A percentile compares a stretch with the other conserved stretches of the same genome.
Evolutionary conservation across 2,113 vertebrate species (phyloP).

Genomic region (Osmerus mordax): DNA sequence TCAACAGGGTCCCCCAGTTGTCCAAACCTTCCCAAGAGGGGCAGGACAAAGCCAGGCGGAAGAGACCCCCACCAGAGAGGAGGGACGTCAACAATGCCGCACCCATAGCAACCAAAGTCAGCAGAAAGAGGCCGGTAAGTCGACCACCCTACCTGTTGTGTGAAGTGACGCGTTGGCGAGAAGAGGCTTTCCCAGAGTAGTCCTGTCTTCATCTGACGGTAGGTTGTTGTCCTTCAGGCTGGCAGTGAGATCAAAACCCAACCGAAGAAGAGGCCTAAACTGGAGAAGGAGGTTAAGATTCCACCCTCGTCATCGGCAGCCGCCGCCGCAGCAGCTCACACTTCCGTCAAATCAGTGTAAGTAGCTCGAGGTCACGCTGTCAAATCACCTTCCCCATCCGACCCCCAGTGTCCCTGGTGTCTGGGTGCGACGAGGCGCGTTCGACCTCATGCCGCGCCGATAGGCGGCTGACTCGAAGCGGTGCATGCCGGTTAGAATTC

Average conservation of each 20-base stretch:
- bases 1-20: constrained; percentile 74
- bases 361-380: constrained; percentile 42
- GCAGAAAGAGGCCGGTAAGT: constrained; percentile 78
- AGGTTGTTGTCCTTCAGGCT: constrained; percentile 50
- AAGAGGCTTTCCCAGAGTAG: not conserved
- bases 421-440: too few relatives aligned
- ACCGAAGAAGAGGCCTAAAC: constrained; percentile 73
- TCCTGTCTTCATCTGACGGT: not conserved
- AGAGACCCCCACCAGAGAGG: constrained; percentile 56
- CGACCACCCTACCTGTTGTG: constrained; percentile 2
- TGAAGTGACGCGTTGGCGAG: not conserved
- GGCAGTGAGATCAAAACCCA: constrained; percentile 52
- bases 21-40: constrained; percentile 11
- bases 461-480: too few relatives aligned
- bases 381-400: too few relatives aligned
- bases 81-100: not conserved
- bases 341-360: constrained; percentile 70
- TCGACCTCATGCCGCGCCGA: too few relatives aligned
- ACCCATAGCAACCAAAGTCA: constrained; percentile 46
- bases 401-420: too few relatives aligned
- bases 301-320: constrained; percentile 24
- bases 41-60: constrained; percentile 36
- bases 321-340: constrained; percentile 18
- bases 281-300: constrained; percentile 62
- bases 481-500: too few relatives aligned